A percentile compares a stretch with the other conserved stretches of the same genome.
phyloP scores from a whole-genome alignment of 2,797 vertebrate genomes.

The Zenarchopterus dispar region DNA sequence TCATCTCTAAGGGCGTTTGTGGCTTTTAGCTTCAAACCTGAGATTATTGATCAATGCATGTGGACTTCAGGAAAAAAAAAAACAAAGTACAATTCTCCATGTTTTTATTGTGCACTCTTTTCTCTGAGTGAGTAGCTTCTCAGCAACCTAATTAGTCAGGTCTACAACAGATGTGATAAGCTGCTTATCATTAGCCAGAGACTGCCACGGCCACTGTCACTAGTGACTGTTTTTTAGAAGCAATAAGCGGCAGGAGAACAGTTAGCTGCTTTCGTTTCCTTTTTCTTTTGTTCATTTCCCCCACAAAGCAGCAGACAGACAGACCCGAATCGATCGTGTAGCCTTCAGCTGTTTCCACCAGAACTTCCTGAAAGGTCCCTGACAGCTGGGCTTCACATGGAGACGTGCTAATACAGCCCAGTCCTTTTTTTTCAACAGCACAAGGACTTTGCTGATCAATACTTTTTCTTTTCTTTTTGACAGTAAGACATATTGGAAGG shows the following conservation, averaged over 20 bases:
- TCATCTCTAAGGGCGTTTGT: too few relatives aligned
- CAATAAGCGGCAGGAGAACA: neutral
- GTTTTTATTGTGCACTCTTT: neutral
- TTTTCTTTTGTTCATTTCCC: neutral
- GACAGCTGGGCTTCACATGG: neutral
- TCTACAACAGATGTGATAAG: slow-evolving; percentile 23
- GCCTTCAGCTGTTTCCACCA: slow-evolving; percentile 17
- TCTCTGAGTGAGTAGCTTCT: slow-evolving; percentile 1
- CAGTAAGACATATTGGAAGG: neutral
- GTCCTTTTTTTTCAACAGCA: slow-evolving; percentile 19
- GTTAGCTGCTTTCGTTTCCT: neutral
- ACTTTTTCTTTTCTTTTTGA: too few relatives aligned
- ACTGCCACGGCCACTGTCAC: slow-evolving; percentile 8
- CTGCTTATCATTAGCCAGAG: slow-evolving; percentile 16
- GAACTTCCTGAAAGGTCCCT: slow-evolving; percentile 16
- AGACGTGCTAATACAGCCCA: slow-evolving; percentile 7
- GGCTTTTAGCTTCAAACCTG: too few relatives aligned
- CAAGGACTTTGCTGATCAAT: slow-evolving; percentile 1
- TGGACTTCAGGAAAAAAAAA: too few relatives aligned
- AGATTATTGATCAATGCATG: too few relatives aligned
- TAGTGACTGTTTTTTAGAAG: neutral
- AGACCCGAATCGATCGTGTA: slow-evolving; percentile 5
- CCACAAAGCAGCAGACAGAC: neutral
- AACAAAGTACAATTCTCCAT: neutral
- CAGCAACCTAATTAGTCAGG: slow-evolving; percentile 12